phyloP scores from a whole-genome alignment of 2,113 vertebrate species.

The Lampris incognitus region DNA sequence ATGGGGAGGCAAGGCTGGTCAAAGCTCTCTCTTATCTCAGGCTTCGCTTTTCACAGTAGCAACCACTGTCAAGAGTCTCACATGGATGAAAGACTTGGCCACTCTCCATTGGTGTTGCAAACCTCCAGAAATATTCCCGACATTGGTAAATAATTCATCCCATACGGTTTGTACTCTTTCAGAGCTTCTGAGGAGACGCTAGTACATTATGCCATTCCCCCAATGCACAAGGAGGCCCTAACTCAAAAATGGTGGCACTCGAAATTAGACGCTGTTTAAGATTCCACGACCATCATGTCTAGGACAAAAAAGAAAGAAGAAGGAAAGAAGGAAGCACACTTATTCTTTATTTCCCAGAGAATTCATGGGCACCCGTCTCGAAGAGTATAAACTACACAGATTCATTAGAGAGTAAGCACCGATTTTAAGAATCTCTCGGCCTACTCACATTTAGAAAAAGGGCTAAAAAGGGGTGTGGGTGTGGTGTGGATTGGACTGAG shows the following conservation, averaged over 20 bases:
- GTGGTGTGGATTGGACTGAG: no score
- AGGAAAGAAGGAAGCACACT: no score
- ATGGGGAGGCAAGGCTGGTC: conserved; percentile 78
- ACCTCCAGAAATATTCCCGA: conserved; percentile 74
- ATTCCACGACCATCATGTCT: conserved; percentile 11
- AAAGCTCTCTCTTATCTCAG: conserved; percentile 82
- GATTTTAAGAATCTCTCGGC: no score
- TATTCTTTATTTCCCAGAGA: no score
- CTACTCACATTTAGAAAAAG: no score
- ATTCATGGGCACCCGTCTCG: no score
- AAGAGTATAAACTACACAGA: no score
- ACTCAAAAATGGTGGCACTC: conserved; percentile 52
- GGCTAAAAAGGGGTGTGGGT: no score
- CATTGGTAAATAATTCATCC: conserved; percentile 83
- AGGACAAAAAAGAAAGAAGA: no score
- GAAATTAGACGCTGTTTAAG: conserved; percentile 34
- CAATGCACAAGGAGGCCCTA: conserved; percentile 41
- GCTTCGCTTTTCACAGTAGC: conserved; percentile 79
- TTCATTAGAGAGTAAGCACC: no score
- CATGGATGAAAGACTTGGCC: conserved; percentile 79
- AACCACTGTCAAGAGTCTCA: conserved; percentile 79
- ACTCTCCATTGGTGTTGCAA: conserved; percentile 72
- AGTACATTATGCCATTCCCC: conserved; percentile 66
- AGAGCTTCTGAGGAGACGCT: conserved; percentile 73
- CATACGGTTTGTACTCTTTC: conserved; percentile 83